Evolutionary conservation across 2,113 vertebrate species (phyloP).

Genomic region (Pituophis catenifer): DNA sequence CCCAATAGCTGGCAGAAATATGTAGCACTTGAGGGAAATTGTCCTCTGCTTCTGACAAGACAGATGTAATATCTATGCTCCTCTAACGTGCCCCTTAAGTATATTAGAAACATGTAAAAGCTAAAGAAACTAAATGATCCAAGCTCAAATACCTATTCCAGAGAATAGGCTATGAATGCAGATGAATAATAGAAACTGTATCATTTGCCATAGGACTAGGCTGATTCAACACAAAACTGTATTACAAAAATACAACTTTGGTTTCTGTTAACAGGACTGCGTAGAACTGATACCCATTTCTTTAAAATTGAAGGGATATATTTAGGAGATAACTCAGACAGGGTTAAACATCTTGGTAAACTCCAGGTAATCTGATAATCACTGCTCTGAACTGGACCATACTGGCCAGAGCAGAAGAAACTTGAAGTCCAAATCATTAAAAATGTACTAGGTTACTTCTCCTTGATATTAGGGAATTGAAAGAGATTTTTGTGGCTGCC

Average conservation of each 20-base stretch:
- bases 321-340: background rate
- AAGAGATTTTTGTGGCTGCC: background rate
- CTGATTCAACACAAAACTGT: slow-evolving; percentile 2
- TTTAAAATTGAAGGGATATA: background rate
- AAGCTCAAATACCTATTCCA: background rate
- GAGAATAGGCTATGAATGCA: slow-evolving; percentile 3
- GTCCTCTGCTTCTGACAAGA: slow-evolving; percentile 31
- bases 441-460: background rate
- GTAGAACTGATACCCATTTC: background rate
- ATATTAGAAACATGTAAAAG: slow-evolving; percentile 19
- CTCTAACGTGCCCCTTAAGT: slow-evolving; percentile 13
- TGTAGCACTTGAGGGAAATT: background rate
- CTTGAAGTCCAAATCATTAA: background rate
- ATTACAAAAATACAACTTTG: fast-evolving
- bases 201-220: background rate
- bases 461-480: background rate
- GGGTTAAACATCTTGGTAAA: no score
- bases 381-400: background rate
- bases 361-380: no score
- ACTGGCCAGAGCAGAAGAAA: background rate
- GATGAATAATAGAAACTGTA: background rate
- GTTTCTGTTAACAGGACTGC: background rate
- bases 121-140: slow-evolving; percentile 22
- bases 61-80: background rate
- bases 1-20: background rate